phyloP scores from a whole-genome alignment of 30 jellyfish, hydroid and myxozoan species.

The Aurelia sp. region DNA sequence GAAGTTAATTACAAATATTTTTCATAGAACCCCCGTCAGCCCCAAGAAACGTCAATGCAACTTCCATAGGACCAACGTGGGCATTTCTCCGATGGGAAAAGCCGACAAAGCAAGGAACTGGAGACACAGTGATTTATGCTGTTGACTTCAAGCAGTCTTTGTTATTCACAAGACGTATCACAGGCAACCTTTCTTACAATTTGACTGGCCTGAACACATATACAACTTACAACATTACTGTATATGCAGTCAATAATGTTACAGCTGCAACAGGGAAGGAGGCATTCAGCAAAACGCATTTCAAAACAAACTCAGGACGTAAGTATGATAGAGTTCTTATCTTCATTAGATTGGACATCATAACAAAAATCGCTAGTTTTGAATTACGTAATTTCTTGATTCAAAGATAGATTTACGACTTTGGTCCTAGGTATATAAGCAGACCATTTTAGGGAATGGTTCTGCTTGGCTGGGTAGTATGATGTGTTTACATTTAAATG shows the following conservation, averaged over 20 bases:
- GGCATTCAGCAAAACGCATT: neutral
- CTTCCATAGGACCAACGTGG: slow-evolving; percentile 14
- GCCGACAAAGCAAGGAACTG: slow-evolving; percentile 44
- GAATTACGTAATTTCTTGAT: too few relatives aligned
- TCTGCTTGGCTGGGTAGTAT: too few relatives aligned
- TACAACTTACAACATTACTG: slow-evolving; percentile 34
- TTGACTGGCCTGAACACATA: slow-evolving; percentile 49
- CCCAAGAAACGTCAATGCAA: slow-evolving; percentile 30
- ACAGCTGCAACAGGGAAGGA: slow-evolving; percentile 67
- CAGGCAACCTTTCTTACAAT: slow-evolving; percentile 1
- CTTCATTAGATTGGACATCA: neutral
- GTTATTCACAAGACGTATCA: neutral
- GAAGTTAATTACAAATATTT: neutral
- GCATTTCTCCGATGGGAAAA: slow-evolving; percentile 30
- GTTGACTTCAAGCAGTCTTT: neutral
- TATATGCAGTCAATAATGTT: slow-evolving; percentile 62
- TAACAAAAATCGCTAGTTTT: neutral
- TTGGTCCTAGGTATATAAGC: too few relatives aligned
- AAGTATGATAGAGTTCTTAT: slow-evolving; percentile 20
- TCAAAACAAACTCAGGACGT: slow-evolving; percentile 83
- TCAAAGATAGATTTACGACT: too few relatives aligned
- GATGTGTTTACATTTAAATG: too few relatives aligned
- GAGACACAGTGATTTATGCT: neutral
- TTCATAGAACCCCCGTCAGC: slow-evolving; percentile 30
- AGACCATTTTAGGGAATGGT: too few relatives aligned